Conservation (phyloP, 2,888 invertebrate genomes). For the Rhamnusium bicolor region DNA sequence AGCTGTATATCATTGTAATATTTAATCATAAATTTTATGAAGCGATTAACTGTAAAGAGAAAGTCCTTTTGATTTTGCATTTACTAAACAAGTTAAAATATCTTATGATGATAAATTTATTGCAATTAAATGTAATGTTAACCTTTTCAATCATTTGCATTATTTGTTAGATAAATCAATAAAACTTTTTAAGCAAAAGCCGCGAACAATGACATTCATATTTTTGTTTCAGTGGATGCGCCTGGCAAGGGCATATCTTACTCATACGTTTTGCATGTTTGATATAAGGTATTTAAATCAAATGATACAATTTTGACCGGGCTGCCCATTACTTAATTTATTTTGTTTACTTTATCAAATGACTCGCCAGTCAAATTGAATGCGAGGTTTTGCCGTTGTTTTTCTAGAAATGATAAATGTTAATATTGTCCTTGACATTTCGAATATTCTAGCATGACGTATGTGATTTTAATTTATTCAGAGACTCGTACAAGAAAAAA, state of each 20-base stretch:
- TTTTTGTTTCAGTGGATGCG: not conserved
- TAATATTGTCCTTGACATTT: conserved; percentile 5
- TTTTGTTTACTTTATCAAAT: not conserved
- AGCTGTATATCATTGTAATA: conserved; percentile 38
- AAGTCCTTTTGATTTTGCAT: conserved; percentile 40
- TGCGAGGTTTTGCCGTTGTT: not conserved
- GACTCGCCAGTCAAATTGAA: not conserved
- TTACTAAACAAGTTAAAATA: conserved; percentile 11
- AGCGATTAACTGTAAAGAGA: conserved; percentile 38
- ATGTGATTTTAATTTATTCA: not conserved
- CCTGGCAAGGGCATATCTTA: not conserved
- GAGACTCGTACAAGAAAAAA: not conserved
- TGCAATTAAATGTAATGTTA: conserved; percentile 16
- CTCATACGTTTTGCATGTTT: not conserved
- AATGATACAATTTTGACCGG: no score
- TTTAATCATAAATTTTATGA: conserved; percentile 40
- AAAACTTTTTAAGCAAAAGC: not conserved
- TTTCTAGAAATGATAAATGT: not conserved
- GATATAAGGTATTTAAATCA: no score
- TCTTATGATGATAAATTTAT: conserved; percentile 25
- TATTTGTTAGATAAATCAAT: not conserved
- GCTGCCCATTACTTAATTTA: no score
- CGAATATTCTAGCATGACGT: not conserved
- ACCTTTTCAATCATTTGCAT: not conserved
- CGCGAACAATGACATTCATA: not conserved